Base-by-base conservation (phyloP, 2,888 invertebrate species). In the Thysanoteuthis rhombus region DNA sequence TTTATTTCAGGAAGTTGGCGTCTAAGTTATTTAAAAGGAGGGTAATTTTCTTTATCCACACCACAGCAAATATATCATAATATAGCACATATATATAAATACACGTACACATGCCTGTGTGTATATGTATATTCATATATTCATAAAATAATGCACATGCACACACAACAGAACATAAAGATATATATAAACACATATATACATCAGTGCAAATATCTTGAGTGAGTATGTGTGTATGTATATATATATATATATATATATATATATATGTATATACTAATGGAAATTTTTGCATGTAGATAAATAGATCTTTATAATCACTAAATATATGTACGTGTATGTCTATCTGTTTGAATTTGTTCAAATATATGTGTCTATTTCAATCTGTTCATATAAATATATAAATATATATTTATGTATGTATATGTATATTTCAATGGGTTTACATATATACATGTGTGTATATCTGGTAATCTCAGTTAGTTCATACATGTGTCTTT, bases 1-100 rank as follows among this genome's bases (percentile, higher is more conserved):
- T 75, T 75, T 75, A 75, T 36, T 75, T 36, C 75, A 75, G 75
- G 75, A 75, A 75, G 75, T 75, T 36, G n/a, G n/a, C n/a, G 1
- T 75, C 75, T 75, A 75, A 75, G n/a, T n/a, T 75, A 75, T 75
- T 75, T 75, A n/a, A 75, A 75, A n/a, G n/a, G 75, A 75, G 75
- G 12, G 4, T 75, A 75, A 75, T 75, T 75, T n/a, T 75, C 75
- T 75, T 75, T 36, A 75, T 75, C 10, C n/a, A 75, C n/a, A 75
- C n/a, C 16, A 75, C n/a, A 75, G n/a, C 75, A 52, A 5, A 52
- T 28, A 52, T 28, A 52, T 28, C 16, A 1, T 52, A 22, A 52
- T 52, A 19, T n/a, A n/a, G n/a, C 52, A 52, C 22, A 6, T 58
- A 28, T 58, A 28, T 2, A 58, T 58, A 0, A 58, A 25, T n/a